Evolutionary conservation across 2,888 invertebrate genomes (phyloP).

Genomic region (Drosophila macrospina): DNA sequence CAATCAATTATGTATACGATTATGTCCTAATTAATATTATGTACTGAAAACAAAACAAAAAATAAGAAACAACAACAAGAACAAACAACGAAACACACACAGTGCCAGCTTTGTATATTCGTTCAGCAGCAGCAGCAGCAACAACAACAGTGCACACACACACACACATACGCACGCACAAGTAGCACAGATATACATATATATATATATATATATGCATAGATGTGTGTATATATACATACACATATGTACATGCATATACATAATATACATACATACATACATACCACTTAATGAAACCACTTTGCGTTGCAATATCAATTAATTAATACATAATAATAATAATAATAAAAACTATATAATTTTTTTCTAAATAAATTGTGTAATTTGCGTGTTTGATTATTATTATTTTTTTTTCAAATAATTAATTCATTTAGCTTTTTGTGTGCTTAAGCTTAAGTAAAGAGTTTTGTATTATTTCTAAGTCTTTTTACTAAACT

Average conservation of each 20-base stretch:
- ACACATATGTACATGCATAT: slow-evolving; percentile 19
- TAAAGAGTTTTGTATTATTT: slow-evolving; percentile 31
- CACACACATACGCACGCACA: slow-evolving; percentile 8
- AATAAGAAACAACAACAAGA: slow-evolving; percentile 2
- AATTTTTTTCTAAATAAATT: slow-evolving; percentile 38
- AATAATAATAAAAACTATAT: slow-evolving; percentile 9
- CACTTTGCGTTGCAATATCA: slow-evolving; percentile 65
- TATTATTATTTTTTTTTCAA: slow-evolving; percentile 9
- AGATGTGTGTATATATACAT: slow-evolving; percentile 18
- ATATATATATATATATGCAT: slow-evolving; percentile 24
- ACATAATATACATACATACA: slow-evolving; percentile 20
- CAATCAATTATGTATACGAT: slow-evolving; percentile 75
- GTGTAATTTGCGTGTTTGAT: slow-evolving; percentile 46
- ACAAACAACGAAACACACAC: slow-evolving; percentile 18
- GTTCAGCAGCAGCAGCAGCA: slow-evolving; percentile 22
- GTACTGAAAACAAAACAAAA: slow-evolving; percentile 26
- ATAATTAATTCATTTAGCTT: slow-evolving; percentile 22
- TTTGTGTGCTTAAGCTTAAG: slow-evolving; percentile 55
- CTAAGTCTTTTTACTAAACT: slow-evolving; percentile 4
- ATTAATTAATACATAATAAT: slow-evolving; percentile 50
- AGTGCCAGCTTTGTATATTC: slow-evolving; percentile 22
- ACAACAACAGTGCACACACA: slow-evolving; percentile 15
- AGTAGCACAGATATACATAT: slow-evolving; percentile 17
- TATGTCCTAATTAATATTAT: slow-evolving; percentile 62
- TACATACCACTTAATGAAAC: slow-evolving; percentile 41